phyloP scores from a whole-genome alignment of 2,113 vertebrate species.

The Myocastor coypus region DNA sequence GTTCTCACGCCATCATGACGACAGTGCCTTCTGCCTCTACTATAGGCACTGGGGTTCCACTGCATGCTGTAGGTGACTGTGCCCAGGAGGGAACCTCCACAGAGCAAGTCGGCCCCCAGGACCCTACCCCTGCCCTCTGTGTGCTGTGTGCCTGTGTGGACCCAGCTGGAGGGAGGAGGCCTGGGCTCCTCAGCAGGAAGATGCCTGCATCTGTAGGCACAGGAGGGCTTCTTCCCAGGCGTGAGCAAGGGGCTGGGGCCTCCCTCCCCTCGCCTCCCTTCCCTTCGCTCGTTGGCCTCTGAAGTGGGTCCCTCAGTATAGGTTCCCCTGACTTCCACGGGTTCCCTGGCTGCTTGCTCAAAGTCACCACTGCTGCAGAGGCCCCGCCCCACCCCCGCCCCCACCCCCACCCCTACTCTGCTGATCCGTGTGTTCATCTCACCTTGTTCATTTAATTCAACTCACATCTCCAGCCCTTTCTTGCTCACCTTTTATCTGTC shows the following conservation, averaged over 20 bases:
- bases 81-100: background rate
- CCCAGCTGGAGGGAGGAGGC: background rate
- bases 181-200: background rate
- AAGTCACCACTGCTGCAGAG: background rate
- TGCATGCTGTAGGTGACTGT: background rate
- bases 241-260: background rate
- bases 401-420: too few relatives aligned
- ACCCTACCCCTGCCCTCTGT: background rate
- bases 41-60: background rate
- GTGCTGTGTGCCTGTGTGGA: background rate
- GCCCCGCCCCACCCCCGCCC: rapidly evolving
- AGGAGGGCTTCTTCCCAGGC: background rate
- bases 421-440: background rate
- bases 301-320: too few relatives aligned
- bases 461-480: too few relatives aligned
- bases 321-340: background rate
- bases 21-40: background rate
- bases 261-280: background rate
- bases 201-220: background rate
- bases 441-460: background rate
- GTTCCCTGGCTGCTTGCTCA: background rate
- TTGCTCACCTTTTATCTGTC: too few relatives aligned
- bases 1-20: background rate
- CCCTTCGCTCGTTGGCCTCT: background rate
- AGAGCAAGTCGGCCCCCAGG: background rate